These are phyloP conservation scores for Gymnoscopelus braueri DNA, from an alignment of 2,797 vertebrate genomes.

Conservation along the genomic window DNA sequence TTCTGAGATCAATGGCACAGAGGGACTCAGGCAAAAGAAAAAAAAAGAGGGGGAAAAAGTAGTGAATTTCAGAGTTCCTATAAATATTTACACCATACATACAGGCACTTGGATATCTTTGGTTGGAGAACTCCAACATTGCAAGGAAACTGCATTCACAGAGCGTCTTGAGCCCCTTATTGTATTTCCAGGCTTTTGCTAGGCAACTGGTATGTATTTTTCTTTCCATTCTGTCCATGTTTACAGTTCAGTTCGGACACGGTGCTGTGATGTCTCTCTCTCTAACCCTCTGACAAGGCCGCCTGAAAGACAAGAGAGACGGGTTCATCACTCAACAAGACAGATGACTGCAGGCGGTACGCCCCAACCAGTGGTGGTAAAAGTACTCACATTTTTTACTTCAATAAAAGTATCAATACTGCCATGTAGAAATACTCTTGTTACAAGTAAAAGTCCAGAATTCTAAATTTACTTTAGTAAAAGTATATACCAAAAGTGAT, in stretches of 20 bases:
- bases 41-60: slow-evolving; percentile 57
- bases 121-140: slow-evolving; percentile 99
- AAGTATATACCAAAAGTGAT: too few species aligned
- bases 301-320: slow-evolving; percentile 80
- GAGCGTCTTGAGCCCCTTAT: slow-evolving; percentile 83
- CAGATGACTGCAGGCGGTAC: neutral
- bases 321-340: neutral
- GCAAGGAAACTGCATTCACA: slow-evolving; percentile 91
- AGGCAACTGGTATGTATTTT: slow-evolving; percentile 84
- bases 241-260: slow-evolving; percentile 66
- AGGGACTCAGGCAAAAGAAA: slow-evolving; percentile 72
- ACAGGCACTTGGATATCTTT: slow-evolving; percentile 99
- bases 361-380: too few species aligned
- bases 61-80: slow-evolving; percentile 81
- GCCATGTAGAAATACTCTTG: too few species aligned
- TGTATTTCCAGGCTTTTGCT: slow-evolving; percentile 84
- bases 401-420: too few species aligned
- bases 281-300: slow-evolving; percentile 93
- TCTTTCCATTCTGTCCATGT: slow-evolving; percentile 60
- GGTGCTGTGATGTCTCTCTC: slow-evolving; percentile 40
- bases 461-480: too few species aligned
- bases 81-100: slow-evolving; percentile 97
- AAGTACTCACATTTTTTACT: too few species aligned
- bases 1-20: slow-evolving; percentile 56
- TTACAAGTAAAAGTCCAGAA: too few species aligned